A percentile compares a stretch with the other conserved stretches of the same genome.
phyloP scores from a whole-genome alignment of 2,888 invertebrate species.

The Tinea semifulvella region DNA sequence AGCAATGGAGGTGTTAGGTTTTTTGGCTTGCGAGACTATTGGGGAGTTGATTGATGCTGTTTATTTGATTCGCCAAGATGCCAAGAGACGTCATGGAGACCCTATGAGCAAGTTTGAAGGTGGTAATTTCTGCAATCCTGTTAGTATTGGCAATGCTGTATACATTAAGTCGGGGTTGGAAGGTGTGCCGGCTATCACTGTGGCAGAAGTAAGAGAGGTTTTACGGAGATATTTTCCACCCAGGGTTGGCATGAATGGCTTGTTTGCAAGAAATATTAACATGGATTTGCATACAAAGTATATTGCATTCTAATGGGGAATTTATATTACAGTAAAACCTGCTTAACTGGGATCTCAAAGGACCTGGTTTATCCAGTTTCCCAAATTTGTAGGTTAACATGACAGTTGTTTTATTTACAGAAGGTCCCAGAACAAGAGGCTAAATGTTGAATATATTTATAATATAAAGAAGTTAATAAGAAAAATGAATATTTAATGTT shows the following conservation, averaged over 20 bases:
- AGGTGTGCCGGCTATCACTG: constrained; percentile 76
- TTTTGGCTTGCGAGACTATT: constrained; percentile 89
- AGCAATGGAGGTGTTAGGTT: constrained; percentile 81
- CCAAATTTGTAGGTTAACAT: too few relatives aligned
- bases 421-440: too few relatives aligned
- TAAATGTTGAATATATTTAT: too few relatives aligned
- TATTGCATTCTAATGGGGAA: constrained; percentile 43
- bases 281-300: constrained; percentile 45
- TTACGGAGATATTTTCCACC: constrained; percentile 76
- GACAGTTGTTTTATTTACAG: too few relatives aligned
- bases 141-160: constrained; percentile 64
- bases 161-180: constrained; percentile 69
- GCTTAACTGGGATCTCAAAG: too few relatives aligned
- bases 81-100: constrained; percentile 72
- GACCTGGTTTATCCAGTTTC: too few relatives aligned
- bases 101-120: constrained; percentile 73
- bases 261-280: constrained; percentile 57
- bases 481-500: too few relatives aligned
- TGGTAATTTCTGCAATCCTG: constrained; percentile 71
- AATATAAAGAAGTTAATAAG: too few relatives aligned
- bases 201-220: constrained; percentile 85
- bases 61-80: constrained; percentile 81
- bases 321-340: too few relatives aligned
- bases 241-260: constrained; percentile 63
- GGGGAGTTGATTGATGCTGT: constrained; percentile 89